phyloP scores from a whole-genome alignment of 2,888 invertebrate genomes.

The Mesopsocus fuscifrons region DNA sequence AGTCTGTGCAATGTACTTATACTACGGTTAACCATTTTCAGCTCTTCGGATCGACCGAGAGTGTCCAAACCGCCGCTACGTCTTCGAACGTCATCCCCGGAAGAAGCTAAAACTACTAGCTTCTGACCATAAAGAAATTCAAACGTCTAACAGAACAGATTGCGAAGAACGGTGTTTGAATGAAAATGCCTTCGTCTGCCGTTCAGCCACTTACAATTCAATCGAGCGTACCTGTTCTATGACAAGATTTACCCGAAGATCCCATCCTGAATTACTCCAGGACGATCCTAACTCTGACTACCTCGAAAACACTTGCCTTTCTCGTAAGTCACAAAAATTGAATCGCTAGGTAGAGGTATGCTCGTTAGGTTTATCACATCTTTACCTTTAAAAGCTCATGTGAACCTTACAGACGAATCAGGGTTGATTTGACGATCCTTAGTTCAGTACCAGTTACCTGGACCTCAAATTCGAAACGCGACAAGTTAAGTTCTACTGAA shows the following conservation, averaged over 20 bases:
- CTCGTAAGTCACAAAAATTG: slow-evolving; percentile 40
- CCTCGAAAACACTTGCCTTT: slow-evolving; percentile 76
- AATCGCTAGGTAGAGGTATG: not conserved
- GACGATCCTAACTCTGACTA: slow-evolving; percentile 79
- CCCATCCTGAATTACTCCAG: slow-evolving; percentile 65
- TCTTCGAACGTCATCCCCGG: slow-evolving; percentile 71
- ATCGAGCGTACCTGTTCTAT: slow-evolving; percentile 58
- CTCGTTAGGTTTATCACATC: slow-evolving; percentile 4
- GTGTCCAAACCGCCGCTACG: slow-evolving; percentile 72
- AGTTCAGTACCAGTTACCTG: too few species aligned
- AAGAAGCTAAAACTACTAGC: slow-evolving; percentile 64
- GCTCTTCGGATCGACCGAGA: slow-evolving; percentile 73
- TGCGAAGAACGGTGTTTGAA: slow-evolving; percentile 80
- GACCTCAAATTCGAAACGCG: too few species aligned
- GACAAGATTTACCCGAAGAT: slow-evolving; percentile 64
- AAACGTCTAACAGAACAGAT: slow-evolving; percentile 68
- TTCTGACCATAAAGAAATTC: slow-evolving; percentile 67
- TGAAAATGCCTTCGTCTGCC: slow-evolving; percentile 74
- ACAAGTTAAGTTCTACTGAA: too few species aligned
- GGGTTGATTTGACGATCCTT: too few species aligned
- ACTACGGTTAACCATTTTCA: slow-evolving; percentile 21
- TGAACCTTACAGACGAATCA: too few species aligned
- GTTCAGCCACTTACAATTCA: slow-evolving; percentile 69
- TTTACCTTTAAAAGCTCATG: too few species aligned
- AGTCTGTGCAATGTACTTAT: not conserved